These are phyloP conservation scores for Anguilla obscura DNA, from an alignment of 2,797 vertebrate species.

Conservation along the genomic window DNA sequence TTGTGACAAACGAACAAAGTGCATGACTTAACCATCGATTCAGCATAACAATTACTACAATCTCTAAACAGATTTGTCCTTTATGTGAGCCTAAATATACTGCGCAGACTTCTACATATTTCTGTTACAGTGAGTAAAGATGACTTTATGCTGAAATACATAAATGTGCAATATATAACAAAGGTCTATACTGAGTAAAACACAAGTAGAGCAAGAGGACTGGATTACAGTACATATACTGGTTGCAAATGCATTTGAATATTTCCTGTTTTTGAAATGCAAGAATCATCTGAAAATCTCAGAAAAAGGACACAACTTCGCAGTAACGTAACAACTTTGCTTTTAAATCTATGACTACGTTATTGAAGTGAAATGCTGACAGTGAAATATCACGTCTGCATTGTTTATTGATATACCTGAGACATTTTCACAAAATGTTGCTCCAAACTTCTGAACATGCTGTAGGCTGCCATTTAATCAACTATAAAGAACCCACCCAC, in stretches of 20 bases:
- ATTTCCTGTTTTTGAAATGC: conserved; percentile 32
- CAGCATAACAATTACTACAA: neutral
- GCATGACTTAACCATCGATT: neutral
- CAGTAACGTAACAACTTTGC: neutral
- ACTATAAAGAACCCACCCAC: neutral
- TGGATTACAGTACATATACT: neutral
- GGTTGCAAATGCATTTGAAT: neutral
- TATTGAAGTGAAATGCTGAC: neutral
- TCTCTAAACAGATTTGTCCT: neutral
- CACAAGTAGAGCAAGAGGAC: neutral
- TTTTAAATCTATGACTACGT: conserved; percentile 12
- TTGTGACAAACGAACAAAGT: neutral
- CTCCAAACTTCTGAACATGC: neutral
- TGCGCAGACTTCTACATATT: neutral
- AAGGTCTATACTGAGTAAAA: neutral
- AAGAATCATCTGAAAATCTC: conserved; percentile 29
- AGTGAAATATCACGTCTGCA: neutral
- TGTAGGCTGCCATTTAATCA: neutral
- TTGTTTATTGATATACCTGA: neutral
- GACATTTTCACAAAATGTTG: neutral
- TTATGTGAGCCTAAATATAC: neutral
- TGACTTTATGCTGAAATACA: neutral
- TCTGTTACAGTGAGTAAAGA: neutral
- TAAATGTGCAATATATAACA: neutral
- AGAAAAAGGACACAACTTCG: conserved; percentile 24